Evolutionary conservation across 2,113 vertebrate species (phyloP), one percentile per base, ranked within the genome.

Genomic region (Phainopepla nitens): DNA sequence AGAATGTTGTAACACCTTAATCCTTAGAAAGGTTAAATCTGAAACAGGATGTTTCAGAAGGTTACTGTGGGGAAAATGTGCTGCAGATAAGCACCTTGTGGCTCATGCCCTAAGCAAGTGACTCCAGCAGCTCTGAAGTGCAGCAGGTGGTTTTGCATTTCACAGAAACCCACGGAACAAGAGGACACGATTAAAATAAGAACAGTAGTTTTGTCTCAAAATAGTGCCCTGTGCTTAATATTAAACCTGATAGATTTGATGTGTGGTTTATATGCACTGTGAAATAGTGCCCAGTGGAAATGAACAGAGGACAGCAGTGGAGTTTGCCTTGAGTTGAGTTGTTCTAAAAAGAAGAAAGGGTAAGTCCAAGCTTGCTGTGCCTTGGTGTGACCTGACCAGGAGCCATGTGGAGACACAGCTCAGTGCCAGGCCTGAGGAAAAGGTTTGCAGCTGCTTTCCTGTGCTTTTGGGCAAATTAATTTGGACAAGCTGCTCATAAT

Each of bases 221-320:
- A 11, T 24, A 44, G 6, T 4, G 20, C 8, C 6, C 39, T 8
- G 2, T 62, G 13, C 28, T 80, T 79, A 69, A 24, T 84, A 13
- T 39, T 77, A 77, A 50, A 69, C 18, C 9, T 39, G 9, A 21
- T 62, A 33, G 7, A 11, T 53, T 47, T 82, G 57, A 10, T 58
- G 5, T 7, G 0, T 39, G 6, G 6, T 44, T 54, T 39, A 16
- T 28, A 14, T 31, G 4, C n/a, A 1, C 17, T 80, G 18, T 73
- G 51, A 71, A 78, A 50, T 41, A 33, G 27, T 51, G n/a, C 28
- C 31, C 27, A 50, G 27, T 49, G 5, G 58, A 53, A 77, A 51
- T 8, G 23, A 36, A 1, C 33, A 21, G 25, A 49, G 44, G 25
- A 27, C 58, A 89, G 11, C 28, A 27, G 9, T 50, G 10, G 23